Base-by-base conservation (phyloP, 1,140 invertebrate genomes). In the Papilio helenus region DNA sequence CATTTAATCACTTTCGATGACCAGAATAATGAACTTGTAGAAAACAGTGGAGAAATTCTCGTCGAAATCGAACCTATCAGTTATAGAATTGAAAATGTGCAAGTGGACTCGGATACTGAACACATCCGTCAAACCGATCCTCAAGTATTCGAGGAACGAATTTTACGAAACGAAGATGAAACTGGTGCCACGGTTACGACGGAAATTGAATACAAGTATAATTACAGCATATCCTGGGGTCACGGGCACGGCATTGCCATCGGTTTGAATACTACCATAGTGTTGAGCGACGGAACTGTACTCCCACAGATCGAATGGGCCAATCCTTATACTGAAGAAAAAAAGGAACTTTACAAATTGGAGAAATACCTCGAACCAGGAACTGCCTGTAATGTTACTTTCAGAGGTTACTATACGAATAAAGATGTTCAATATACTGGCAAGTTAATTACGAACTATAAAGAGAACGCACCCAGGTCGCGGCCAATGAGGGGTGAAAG, bases 311-410 rank as follows among this genome's bases (percentile, higher is more conserved):
- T 97, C 76, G 95, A 95, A 80, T 98, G 97, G 97, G 97, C 96
- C 3, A 95, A 96, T 26, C 95, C 95, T 29, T 95, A 95, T 51
- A 93, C 90, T 1, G 95, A 96, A 79, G 95, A 95, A 72, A 95
- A 95, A 55, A 95, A 96, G 7, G 96, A 96, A 74, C 89, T 96
- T 5, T 92, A 95, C 81, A 95, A 95, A 80, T 94, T 97, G n/a
- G 95, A 96, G 83, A 93, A 95, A 81, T 92, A 93, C 79, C 88
- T 97, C 65, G 96, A 96, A 89, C 96, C 97, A 5, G 97, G 97
- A 49, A 98, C 97, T 0, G 97, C 96, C 10, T 96, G 97, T 39
- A 98, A 98, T 89, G 97, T 98, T 0, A 97, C 97, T 1, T 93
- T 98, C 3, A 94, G 91, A 46, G 97, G 96, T 1, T 97, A 97